Evolutionary conservation across 2,888 invertebrate species (phyloP).

Genomic region (Eueremaeus valkanovi): DNA sequence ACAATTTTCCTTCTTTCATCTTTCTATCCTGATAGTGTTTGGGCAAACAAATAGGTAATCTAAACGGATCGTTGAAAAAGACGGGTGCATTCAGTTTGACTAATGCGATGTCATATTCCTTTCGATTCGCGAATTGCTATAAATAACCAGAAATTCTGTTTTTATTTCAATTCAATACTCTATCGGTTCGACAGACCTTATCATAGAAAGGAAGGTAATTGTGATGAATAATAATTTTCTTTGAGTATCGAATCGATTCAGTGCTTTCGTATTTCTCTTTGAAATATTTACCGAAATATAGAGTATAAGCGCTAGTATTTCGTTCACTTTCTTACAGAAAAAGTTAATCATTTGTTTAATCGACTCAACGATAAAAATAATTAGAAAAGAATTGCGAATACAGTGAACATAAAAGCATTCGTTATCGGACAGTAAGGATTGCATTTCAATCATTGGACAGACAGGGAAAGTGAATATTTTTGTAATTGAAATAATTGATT

Average conservation of each 20-base stretch:
- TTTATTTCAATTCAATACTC: no score
- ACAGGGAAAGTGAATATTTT: no score
- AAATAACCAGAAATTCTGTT: not conserved
- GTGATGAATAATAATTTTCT: constrained; percentile 42
- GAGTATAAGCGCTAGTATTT: constrained; percentile 41
- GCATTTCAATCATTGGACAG: no score
- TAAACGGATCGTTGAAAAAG: constrained; percentile 35
- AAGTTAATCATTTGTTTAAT: constrained; percentile 47
- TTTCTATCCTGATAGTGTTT: constrained; percentile 39
- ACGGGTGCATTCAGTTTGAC: constrained; percentile 43
- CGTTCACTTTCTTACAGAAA: constrained; percentile 38
- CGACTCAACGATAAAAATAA: not conserved
- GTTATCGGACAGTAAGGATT: no score
- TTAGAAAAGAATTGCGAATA: not conserved
- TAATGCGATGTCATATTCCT: constrained; percentile 43
- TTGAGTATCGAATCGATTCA: constrained; percentile 42
- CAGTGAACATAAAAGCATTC: no score
- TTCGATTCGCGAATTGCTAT: constrained; percentile 45
- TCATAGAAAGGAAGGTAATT: constrained; percentile 42
- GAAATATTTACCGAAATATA: constrained; percentile 42
- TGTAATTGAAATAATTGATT: no score
- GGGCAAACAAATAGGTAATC: constrained; percentile 48
- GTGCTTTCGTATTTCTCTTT: constrained; percentile 40
- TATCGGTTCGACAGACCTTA: no score
- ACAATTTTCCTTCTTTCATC: constrained; percentile 46